Conservation (phyloP, 64 coral and sea anemone genomes). For the Porites lutea region DNA sequence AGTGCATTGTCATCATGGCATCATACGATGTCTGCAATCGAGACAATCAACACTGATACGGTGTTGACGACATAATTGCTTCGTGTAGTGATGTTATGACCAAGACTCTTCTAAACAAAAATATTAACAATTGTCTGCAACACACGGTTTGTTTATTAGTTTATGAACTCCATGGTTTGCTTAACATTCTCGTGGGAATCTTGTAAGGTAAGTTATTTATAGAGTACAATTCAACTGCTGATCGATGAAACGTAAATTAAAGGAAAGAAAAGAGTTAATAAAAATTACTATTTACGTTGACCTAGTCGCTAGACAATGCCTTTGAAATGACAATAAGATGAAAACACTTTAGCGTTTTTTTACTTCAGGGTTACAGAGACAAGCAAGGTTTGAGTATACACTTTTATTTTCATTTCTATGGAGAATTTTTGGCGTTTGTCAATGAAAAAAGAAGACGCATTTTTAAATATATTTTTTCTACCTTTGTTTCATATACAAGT, state of each 20-base stretch:
- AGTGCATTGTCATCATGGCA: too few relatives aligned
- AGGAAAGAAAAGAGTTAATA: background rate
- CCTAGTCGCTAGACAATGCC: constrained; percentile 7
- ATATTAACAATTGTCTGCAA: background rate
- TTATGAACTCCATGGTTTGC: constrained; percentile 38
- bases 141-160: constrained; percentile 3
- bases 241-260: background rate
- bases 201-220: constrained; percentile 41
- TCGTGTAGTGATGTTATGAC: background rate
- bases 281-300: constrained; percentile 21
- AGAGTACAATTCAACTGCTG: background rate
- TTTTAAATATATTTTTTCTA: too few relatives aligned
- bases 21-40: background rate
- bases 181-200: constrained; percentile 58
- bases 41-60: background rate
- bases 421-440: background rate
- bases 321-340: background rate
- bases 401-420: background rate
- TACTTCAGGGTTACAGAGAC: background rate
- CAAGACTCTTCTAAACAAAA: background rate
- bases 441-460: too few relatives aligned
- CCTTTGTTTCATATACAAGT: too few relatives aligned
- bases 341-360: background rate
- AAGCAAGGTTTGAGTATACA: background rate
- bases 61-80: background rate